Evolutionary conservation across 2,113 vertebrate species (phyloP).

Genomic region (Felis chaus): DNA sequence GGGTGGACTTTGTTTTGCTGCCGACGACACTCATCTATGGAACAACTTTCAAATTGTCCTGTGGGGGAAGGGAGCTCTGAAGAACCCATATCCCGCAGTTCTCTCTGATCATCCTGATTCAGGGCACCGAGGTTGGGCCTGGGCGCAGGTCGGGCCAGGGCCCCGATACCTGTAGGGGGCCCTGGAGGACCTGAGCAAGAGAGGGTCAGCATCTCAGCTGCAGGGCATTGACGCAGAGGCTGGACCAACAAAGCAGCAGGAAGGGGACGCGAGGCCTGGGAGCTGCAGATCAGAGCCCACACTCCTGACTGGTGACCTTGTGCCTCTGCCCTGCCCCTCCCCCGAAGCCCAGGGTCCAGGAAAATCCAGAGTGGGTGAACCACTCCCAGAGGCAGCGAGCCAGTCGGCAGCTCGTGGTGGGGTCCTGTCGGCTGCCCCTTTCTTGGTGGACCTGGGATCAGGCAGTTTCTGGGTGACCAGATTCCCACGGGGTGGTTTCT

Average conservation of each 20-base stretch:
- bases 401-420: neutral
- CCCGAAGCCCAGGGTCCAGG: neutral
- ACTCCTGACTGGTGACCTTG: accelerated
- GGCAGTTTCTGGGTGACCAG: accelerated
- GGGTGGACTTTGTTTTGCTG: too few relatives aligned
- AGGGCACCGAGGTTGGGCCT: neutral
- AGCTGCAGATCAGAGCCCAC: neutral
- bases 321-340: accelerated
- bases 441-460: accelerated
- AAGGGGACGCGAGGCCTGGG: neutral
- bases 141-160: neutral
- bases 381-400: neutral
- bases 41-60: neutral
- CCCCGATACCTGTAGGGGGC: neutral
- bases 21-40: neutral
- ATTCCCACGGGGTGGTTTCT: neutral
- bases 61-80: too few relatives aligned
- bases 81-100: neutral
- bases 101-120: too few relatives aligned
- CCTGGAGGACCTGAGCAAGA: neutral
- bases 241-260: too few relatives aligned
- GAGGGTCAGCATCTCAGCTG: too few relatives aligned
- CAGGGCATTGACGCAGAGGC: neutral
- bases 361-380: neutral
- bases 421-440: neutral